These are phyloP conservation scores for Sarcophaga bullata DNA, from an alignment of 1,140 invertebrate genomes.

Conservation along the genomic window DNA sequence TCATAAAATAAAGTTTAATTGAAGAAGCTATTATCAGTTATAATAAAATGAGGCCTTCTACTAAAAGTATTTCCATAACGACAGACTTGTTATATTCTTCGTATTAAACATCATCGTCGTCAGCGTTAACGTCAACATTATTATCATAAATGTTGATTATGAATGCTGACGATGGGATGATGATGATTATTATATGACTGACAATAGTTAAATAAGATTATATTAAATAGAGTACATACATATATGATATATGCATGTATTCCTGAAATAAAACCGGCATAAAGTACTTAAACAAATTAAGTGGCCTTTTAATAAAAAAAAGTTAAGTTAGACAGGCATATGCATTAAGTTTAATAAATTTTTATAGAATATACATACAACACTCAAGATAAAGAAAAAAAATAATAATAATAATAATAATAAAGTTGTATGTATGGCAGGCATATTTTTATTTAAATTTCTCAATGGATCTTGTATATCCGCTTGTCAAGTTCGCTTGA, in stretches of 20 bases:
- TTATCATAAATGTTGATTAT: slow-evolving; percentile 7
- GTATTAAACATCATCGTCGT: not conserved
- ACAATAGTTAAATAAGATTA: slow-evolving; percentile 17
- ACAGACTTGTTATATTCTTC: not conserved
- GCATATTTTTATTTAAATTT: too few relatives aligned
- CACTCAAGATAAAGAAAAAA: too few relatives aligned
- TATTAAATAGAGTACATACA: not conserved
- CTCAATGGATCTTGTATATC: too few relatives aligned
- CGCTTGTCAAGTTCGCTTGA: too few relatives aligned
- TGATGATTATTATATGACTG: not conserved
- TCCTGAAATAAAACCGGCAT: not conserved
- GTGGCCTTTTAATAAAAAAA: not conserved
- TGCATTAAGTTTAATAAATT: too few relatives aligned
- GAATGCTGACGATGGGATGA: not conserved
- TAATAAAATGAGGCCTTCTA: not conserved
- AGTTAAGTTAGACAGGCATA: not conserved
- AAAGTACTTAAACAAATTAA: slow-evolving; percentile 12
- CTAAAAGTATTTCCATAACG: not conserved
- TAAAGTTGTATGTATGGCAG: too few relatives aligned
- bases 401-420: too few relatives aligned
- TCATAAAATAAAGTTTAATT: slow-evolving; percentile 20
- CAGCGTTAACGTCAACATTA: not conserved
- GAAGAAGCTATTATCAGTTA: not conserved
- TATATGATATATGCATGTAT: not conserved
- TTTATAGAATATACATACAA: too few relatives aligned